These are phyloP conservation scores for Metalampra italica DNA, from an alignment of 2,888 invertebrate genomes.

Conservation along the genomic window DNA sequence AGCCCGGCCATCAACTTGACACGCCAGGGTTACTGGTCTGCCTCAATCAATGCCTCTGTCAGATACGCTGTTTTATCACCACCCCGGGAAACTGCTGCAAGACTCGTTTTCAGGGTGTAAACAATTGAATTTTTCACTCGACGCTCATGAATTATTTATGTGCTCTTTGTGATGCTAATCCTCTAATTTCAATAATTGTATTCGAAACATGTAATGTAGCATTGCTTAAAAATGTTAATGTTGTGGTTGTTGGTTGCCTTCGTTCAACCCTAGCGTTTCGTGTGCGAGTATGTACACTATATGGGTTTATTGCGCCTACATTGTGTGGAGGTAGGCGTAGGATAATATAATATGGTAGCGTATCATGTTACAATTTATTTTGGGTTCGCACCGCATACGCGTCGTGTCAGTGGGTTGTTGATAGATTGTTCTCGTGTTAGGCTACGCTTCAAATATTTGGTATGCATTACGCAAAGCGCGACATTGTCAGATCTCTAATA, in stretches of 20 bases:
- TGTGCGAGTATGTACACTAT: conserved; percentile 12
- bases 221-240: conserved; percentile 26
- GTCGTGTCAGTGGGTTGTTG: conserved; percentile 25
- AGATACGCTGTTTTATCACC: conserved; percentile 19
- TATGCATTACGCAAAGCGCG: background rate
- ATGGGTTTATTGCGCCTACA: conserved; percentile 10
- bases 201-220: conserved; percentile 49
- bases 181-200: conserved; percentile 54
- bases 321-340: conserved; percentile 13
- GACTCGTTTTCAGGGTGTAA: background rate
- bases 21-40: conserved; percentile 37
- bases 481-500: background rate
- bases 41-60: conserved; percentile 12
- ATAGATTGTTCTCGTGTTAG: conserved; percentile 1
- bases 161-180: conserved; percentile 51
- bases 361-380: conserved; percentile 26
- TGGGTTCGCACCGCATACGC: conserved; percentile 9
- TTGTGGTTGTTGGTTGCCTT: conserved; percentile 1
- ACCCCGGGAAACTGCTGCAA: background rate
- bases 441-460: background rate
- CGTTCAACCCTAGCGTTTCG: conserved; percentile 3
- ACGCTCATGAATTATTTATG: conserved; percentile 45
- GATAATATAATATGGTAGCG: conserved; percentile 29
- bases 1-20: conserved; percentile 56
- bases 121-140: conserved; percentile 35